Evolutionary conservation across 2,888 invertebrate genomes (phyloP).

Genomic region (Balanococcus diminutus): DNA sequence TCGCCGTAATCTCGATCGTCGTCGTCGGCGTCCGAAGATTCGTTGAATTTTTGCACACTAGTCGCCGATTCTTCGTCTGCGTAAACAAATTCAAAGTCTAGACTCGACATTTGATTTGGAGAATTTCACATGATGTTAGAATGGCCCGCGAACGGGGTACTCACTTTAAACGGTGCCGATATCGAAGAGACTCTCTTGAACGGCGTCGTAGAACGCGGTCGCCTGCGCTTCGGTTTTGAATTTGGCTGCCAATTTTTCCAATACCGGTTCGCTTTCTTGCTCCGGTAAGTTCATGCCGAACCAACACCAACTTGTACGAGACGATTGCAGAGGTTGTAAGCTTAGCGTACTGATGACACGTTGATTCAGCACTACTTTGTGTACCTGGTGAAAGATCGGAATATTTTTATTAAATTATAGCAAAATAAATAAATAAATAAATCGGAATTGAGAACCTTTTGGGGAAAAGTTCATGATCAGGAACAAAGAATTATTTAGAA

Average conservation of each 20-base stretch:
- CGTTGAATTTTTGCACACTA: not conserved
- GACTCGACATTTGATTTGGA: not conserved
- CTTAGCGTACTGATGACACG: conserved; percentile 69
- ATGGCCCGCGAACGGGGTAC: no score
- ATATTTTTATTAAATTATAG: no score
- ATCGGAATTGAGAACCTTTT: no score
- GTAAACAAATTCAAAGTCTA: not conserved
- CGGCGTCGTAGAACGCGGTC: conserved; percentile 63
- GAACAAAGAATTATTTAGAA: no score
- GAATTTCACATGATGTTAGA: no score
- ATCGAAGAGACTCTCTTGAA: not conserved
- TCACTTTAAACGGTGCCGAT: not conserved
- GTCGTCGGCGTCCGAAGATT: not conserved
- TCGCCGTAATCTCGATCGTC: not conserved
- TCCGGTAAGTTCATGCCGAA: conserved; percentile 79
- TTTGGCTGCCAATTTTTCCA: conserved; percentile 79
- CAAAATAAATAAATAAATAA: no score
- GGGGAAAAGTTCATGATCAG: no score
- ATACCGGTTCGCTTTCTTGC: conserved; percentile 65
- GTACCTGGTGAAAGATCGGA: conserved; percentile 66
- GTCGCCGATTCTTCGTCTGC: not conserved
- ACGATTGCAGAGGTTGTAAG: conserved; percentile 69
- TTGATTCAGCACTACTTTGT: conserved; percentile 81
- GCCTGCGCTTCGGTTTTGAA: conserved; percentile 75
- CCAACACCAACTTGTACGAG: conserved; percentile 80